Percentiles rank a stretch among this genome's conserved stretches.
Evolutionary conservation across 1,140 invertebrate genomes (phyloP).

Genomic region (Melipona quadrifasciata): DNA sequence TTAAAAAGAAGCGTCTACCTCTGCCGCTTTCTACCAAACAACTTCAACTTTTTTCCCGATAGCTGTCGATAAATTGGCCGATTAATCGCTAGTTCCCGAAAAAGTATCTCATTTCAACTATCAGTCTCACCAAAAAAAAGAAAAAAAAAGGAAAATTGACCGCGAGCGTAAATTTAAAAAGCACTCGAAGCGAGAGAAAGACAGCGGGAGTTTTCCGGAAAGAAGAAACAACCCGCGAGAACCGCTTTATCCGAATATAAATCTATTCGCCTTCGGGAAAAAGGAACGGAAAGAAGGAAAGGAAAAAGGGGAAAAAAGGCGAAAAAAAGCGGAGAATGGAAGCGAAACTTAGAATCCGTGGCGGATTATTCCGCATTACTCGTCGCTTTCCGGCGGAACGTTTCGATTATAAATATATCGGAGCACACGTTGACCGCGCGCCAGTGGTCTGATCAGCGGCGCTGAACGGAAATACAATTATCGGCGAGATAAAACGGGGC

Average conservation of each 20-base stretch:
- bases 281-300: not conserved
- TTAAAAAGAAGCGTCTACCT: not conserved
- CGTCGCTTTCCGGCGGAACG: constrained; percentile 4
- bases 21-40: not conserved
- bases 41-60: not conserved
- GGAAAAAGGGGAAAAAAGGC: rapidly evolving
- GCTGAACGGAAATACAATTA: constrained; percentile 70
- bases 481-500: constrained; percentile 68
- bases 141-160: no score
- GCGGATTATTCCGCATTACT: constrained; percentile 31
- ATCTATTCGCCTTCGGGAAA: not conserved
- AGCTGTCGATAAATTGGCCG: not conserved
- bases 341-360: not conserved
- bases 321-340: not conserved
- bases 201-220: not conserved
- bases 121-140: no score
- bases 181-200: not conserved
- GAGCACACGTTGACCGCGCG: constrained; percentile 50
- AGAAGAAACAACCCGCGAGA: not conserved
- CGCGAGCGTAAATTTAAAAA: no score
- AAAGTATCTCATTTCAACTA: no score
- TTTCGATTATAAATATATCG: constrained; percentile 62
- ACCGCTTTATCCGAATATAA: not conserved
- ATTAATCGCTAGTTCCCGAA: no score
- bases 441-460: constrained; percentile 59